Evolutionary conservation across 2,113 vertebrate species (phyloP).

Genomic region (Phycodurus eques): DNA sequence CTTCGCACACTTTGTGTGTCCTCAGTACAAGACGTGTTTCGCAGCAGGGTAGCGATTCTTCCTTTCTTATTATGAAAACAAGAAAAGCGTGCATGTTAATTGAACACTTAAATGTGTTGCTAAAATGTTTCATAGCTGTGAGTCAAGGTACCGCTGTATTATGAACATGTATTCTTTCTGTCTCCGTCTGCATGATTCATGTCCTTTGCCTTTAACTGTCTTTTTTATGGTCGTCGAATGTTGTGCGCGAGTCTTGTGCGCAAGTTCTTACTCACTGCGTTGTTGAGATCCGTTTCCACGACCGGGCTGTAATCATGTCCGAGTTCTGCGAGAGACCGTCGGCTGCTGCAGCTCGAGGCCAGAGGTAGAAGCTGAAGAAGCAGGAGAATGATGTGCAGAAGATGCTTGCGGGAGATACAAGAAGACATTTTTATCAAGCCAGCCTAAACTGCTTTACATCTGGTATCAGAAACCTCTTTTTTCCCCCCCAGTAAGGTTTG

Average conservation of each 20-base stretch:
- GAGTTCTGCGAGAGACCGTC: slow-evolving; percentile 12
- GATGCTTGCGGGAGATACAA: slow-evolving; percentile 50
- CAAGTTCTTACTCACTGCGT: slow-evolving; percentile 58
- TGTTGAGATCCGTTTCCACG: slow-evolving; percentile 31
- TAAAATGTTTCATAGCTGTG: not conserved
- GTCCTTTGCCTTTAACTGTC: not conserved
- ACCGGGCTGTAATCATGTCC: slow-evolving; percentile 20
- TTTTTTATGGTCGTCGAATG: not conserved
- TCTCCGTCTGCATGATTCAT: not conserved
- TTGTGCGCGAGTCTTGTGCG: not conserved
- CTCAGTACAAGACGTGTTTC: slow-evolving; percentile 22
- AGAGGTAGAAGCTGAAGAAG: slow-evolving; percentile 68
- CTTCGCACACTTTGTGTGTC: not conserved
- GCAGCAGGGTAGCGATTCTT: not conserved
- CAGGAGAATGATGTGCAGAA: slow-evolving; percentile 67
- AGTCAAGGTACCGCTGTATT: too few species aligned
- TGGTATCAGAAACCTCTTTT: too few species aligned
- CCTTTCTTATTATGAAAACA: slow-evolving; percentile 34
- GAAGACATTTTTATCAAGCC: not conserved
- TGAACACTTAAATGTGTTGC: not conserved
- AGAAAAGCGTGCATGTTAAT: not conserved
- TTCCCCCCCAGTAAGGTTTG: not conserved
- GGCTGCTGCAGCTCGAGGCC: slow-evolving; percentile 55
- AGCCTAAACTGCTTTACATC: not conserved
- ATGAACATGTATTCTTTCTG: not conserved